phyloP scores from a whole-genome alignment of 2,888 invertebrate genomes.

The Dysmachus trigonus region DNA sequence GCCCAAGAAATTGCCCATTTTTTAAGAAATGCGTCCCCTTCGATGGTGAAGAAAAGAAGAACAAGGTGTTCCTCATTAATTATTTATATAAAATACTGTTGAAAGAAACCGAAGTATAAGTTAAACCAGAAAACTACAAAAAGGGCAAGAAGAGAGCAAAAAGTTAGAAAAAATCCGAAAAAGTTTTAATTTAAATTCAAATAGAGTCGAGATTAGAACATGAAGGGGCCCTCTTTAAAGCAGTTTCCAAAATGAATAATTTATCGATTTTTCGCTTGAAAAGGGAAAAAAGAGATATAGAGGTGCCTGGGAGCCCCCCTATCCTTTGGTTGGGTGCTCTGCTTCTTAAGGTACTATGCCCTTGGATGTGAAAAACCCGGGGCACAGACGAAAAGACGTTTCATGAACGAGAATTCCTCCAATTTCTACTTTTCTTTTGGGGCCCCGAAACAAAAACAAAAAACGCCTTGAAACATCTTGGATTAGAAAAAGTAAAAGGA shows the following conservation, averaged over 20 bases:
- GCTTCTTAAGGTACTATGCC: neutral
- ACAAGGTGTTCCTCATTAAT: constrained; percentile 22
- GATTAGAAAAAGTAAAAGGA: constrained; percentile 33
- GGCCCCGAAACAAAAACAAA: neutral
- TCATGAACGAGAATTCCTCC: neutral
- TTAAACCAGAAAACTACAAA: neutral
- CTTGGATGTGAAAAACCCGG: neutral
- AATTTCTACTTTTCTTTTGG: neutral
- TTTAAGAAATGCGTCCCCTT: neutral
- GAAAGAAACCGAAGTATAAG: neutral
- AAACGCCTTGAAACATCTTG: constrained; percentile 18
- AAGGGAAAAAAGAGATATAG: neutral
- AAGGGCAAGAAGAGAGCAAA: neutral
- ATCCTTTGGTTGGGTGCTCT: neutral
- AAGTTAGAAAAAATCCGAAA: constrained; percentile 19
- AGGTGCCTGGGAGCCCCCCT: neutral
- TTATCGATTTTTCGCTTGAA: constrained; percentile 33
- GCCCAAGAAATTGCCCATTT: constrained; percentile 10
- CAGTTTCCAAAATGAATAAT: constrained; percentile 38
- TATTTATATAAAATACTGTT: constrained; percentile 21
- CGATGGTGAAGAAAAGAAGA: neutral
- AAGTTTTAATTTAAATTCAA: constrained; percentile 43
- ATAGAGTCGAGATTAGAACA: constrained; percentile 35
- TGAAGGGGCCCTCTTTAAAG: constrained; percentile 13
- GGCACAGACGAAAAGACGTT: neutral